Evolutionary conservation across 1,140 invertebrate species (phyloP), one percentile per base, ranked within the genome.

Genomic region (Xylocopa sonorina): DNA sequence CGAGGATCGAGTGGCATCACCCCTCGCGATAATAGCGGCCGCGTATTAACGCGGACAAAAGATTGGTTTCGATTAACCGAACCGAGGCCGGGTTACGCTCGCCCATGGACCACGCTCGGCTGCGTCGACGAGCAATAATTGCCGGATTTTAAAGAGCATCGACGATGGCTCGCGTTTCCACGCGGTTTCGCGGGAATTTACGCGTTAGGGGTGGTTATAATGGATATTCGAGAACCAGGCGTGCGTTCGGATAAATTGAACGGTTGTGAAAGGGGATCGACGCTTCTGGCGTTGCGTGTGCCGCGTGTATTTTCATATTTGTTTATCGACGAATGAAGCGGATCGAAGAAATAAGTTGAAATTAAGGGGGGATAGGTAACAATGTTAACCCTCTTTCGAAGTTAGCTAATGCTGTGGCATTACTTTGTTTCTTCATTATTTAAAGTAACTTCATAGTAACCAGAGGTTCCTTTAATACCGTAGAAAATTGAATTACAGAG

Each of bases 21-120:
- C n/a, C 43, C 16, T 38, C 58, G 29, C 71, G 57, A 73, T 73
- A 73, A 73, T 63, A 38, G 57, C 71, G n/a, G n/a, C 2, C 12
- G 18, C n/a, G 29, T 24, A 73, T 73, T 73, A 58, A n/a, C 58
- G n/a, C n/a, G 29, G 16, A 24, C 71, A 21, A 62, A 73, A 38
- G 71, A 73, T 50, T 32, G n/a, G 66, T 24, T 38, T 34, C 66
- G 43, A 48, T 51, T 48, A 50, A 64, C 38, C 24, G 41, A 46
- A 27, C 38, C 62, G 38, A 21, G n/a, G 32, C 58, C 21, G n/a
- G 34, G 27, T 63, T 27, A 43, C n/a, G 60, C 34, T 18, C 57
- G 29, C 57, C 1, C 32, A 6, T 14, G 10, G 10, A 12, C 32
- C 32, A 18, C 18, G 29, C 34, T 14, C n/a, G 38, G 38, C n/a